phyloP scores from a whole-genome alignment of 2,888 invertebrate species.

The Vanessa cardui region DNA sequence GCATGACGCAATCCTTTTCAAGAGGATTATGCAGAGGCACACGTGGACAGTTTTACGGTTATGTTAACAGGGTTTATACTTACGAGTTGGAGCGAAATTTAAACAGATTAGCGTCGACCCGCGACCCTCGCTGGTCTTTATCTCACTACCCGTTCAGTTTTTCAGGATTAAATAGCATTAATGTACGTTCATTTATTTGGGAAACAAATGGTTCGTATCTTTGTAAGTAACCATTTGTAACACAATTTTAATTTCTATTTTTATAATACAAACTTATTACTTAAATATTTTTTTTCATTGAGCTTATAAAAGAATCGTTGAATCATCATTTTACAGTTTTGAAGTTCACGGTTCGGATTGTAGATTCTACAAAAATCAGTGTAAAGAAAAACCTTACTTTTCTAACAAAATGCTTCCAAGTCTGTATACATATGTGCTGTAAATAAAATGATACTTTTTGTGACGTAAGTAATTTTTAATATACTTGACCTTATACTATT shows the following conservation, averaged over 20 bases:
- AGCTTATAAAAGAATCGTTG: too few species aligned
- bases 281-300: too few species aligned
- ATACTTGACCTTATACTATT: too few species aligned
- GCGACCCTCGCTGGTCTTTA: conserved; percentile 55
- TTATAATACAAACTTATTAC: too few species aligned
- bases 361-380: too few species aligned
- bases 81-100: conserved; percentile 59
- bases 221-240: conserved; percentile 1
- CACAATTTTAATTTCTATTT: background rate
- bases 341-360: too few species aligned
- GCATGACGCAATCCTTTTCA: conserved; percentile 54
- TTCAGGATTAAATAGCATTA: conserved; percentile 28
- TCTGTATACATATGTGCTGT: too few species aligned
- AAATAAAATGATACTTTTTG: too few species aligned
- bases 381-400: too few species aligned
- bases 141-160: conserved; percentile 32
- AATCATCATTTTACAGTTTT: too few species aligned
- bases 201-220: conserved; percentile 44
- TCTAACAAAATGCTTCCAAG: too few species aligned
- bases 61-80: conserved; percentile 70
- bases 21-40: conserved; percentile 3
- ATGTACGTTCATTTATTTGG: conserved; percentile 48
- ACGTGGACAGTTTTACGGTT: conserved; percentile 66
- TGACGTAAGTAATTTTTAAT: too few species aligned
- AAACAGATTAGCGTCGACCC: conserved; percentile 64